Evolutionary conservation across 2,888 invertebrate genomes (phyloP), one percentile per base, ranked within the genome.

Genomic region (Oasisia sp.): DNA sequence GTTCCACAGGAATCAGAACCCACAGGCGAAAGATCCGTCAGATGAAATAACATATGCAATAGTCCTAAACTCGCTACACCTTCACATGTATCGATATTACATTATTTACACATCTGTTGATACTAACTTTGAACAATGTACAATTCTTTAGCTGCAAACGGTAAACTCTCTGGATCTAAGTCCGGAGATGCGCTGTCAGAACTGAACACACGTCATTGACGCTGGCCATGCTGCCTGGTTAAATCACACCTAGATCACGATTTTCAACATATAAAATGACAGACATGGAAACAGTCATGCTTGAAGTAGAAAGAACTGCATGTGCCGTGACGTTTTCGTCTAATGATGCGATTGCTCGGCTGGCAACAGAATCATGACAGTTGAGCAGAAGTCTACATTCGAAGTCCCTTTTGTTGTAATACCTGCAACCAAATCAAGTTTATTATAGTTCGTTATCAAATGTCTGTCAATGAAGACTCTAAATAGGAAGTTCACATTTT

Each of bases 331-430:
- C 27, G n/a, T 14, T 74, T 74, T 74, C 14, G 5, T 74, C 19
- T 74, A 27, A 74, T 74, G 74, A 7, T 74, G 74, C 7, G 14
- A 74, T 27, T 74, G 74, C 50, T 50, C 9, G 50, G 50, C 14
- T 50, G 50, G 50, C 74, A 74, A 27, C 74, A 19, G 74, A 74
- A 74, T 74, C 74, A 27, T 19, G 56, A 74, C 74, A n/a, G 9
- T 50, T 74, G 74, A 74, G 74, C 32, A 14, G 90, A 38, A 32
- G 19, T n/a, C 74, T 74, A 92, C 92, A 92, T 92, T 89, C 92
- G 91, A 91, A 92, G 92, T 11, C 92, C 92, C 50, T 91, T 91
- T 56, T 92, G 92, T 44, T 92, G 92, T 50, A 92, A 91, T 90
- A 92, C 92, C 92, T 92, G 91, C 50, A 90, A 90, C 32, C 9